Evolutionary conservation across 2,888 invertebrate species (phyloP), one percentile per base, ranked within the genome.

Genomic region (Tetragonula carbonaria): DNA sequence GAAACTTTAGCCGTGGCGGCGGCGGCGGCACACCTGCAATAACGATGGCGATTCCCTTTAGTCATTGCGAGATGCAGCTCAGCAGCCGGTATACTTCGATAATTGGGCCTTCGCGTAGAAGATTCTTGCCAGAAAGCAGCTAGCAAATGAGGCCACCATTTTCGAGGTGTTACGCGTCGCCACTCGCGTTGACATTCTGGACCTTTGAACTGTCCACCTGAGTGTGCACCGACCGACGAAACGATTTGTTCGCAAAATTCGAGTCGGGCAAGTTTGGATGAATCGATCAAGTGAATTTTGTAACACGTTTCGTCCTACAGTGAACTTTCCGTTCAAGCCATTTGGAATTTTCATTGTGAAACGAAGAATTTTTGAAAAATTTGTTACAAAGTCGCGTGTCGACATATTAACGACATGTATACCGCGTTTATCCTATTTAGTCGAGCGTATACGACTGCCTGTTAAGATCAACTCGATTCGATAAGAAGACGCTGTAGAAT

Each of bases 41-140:
- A 82, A 81, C 86, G 80, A 77, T 85, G 79, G 66, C 86, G 28
- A 82, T 84, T 91, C 85, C 82, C 85, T 84, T 86, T 84, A 82
- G 88, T 86, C 85, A 80, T 79, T 78, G 78, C 74, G 74, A 70
- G 76, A 55, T 70, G 77, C 74, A 77, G 51, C 66, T 62, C 38
- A 66, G 70, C 84, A 78, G 75, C 80, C 80, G 70, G 78, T 82
- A 79, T 85, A 81, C 82, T 71, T 81, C 83, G 82, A 90, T 90
- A 89, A 87, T 89, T 89, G 85, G 83, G 59, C 77, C 82, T 73
- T 65, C 59, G 74, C 73, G 68, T 57, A 62, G 78, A 73, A 74
- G 78, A 80, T 84, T 62, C 83, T 74, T 68, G 78, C 65, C 70
- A 38, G 81, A 81, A 83, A 80, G 72, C 81, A 77, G 67, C 62